phyloP scores from a whole-genome alignment of 2,888 invertebrate species.

The Strigamia maritima region DNA sequence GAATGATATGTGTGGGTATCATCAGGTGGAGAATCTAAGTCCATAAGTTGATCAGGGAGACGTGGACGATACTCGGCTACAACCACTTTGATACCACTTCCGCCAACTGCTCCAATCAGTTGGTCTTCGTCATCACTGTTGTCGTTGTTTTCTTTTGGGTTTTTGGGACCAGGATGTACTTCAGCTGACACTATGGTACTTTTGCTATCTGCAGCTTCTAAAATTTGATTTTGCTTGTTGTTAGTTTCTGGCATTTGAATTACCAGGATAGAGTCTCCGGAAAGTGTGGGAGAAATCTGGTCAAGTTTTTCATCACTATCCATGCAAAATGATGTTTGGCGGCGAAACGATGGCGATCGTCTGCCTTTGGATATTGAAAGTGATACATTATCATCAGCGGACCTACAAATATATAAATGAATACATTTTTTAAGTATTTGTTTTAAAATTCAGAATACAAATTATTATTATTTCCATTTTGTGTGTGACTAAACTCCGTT shows the following conservation, averaged over 20 bases:
- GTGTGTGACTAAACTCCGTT: too few relatives aligned
- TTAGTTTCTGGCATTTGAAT: slow-evolving; percentile 4
- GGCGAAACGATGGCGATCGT: slow-evolving; percentile 41
- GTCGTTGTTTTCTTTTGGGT: background rate
- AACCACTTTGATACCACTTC: background rate
- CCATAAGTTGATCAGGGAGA: slow-evolving; percentile 4
- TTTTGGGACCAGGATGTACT: background rate
- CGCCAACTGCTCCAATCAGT: background rate
- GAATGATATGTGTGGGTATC: slow-evolving; percentile 13
- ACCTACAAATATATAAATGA: background rate
- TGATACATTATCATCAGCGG: background rate
- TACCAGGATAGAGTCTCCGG: slow-evolving; percentile 5
- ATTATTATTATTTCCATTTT: too few relatives aligned
- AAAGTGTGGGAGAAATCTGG: background rate
- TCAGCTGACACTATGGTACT: slow-evolving; percentile 35
- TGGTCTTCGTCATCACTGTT: background rate
- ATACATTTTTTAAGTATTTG: background rate
- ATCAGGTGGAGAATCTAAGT: background rate
- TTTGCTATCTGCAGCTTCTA: background rate
- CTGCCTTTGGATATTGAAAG: slow-evolving; percentile 25
- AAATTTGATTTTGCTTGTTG: background rate
- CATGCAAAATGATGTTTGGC: slow-evolving; percentile 41
- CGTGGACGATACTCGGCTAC: background rate
- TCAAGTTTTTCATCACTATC: slow-evolving; percentile 38
- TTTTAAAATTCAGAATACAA: too few relatives aligned